These are phyloP conservation scores for Rhaphigaster nebulosa DNA, from an alignment of 2,888 invertebrate genomes.

Conservation along the genomic window DNA sequence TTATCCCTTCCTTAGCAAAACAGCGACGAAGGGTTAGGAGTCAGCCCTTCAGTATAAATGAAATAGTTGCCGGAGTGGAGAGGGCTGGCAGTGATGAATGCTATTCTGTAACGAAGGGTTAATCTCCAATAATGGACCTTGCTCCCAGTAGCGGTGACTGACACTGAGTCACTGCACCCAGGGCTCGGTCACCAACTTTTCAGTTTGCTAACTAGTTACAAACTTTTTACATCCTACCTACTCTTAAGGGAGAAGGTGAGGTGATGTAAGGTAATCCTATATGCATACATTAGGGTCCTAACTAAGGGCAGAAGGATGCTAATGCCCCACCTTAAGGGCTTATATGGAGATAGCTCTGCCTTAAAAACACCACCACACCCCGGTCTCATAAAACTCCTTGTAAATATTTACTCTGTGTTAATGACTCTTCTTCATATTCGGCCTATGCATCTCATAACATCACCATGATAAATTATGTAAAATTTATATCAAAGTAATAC, in stretches of 20 bases:
- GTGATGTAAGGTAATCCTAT: slow-evolving; percentile 47
- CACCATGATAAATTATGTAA: slow-evolving; percentile 35
- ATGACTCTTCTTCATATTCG: slow-evolving; percentile 42
- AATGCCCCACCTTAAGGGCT: slow-evolving; percentile 50
- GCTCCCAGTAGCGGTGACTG: neutral
- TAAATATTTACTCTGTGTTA: slow-evolving; percentile 41
- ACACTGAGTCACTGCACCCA: neutral
- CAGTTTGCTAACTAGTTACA: neutral
- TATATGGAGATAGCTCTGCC: slow-evolving; percentile 47
- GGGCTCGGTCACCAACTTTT: slow-evolving; percentile 12
- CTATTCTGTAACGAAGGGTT: slow-evolving; percentile 41
- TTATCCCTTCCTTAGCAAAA: neutral
- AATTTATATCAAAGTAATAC: slow-evolving; percentile 27
- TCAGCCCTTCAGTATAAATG: slow-evolving; percentile 10
- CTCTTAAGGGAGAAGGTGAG: neutral
- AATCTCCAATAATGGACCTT: slow-evolving; percentile 46
- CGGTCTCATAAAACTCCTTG: slow-evolving; percentile 18
- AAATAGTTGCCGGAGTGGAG: slow-evolving; percentile 27
- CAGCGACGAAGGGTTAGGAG: slow-evolving; percentile 18
- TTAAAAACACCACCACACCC: slow-evolving; percentile 33
- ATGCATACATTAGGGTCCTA: slow-evolving; percentile 41
- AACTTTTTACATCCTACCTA: slow-evolving; percentile 28
- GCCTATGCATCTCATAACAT: slow-evolving; percentile 19
- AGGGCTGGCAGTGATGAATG: slow-evolving; percentile 43
- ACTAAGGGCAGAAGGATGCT: slow-evolving; percentile 48